These are phyloP conservation scores for Aulostomus chinensis DNA, from an alignment of 2,797 vertebrate species.

Conservation along the genomic window DNA sequence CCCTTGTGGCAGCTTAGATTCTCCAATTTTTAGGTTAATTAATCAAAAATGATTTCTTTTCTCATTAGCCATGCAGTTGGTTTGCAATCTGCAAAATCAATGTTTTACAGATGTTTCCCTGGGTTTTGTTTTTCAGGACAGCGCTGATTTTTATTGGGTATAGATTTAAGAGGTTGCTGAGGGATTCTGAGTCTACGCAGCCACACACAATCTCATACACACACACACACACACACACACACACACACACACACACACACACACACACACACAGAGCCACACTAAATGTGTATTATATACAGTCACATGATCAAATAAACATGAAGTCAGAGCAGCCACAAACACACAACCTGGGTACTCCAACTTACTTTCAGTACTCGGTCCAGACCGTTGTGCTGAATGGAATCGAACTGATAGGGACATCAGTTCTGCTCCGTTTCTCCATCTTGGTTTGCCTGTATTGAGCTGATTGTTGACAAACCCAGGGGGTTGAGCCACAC, in stretches of 20 bases:
- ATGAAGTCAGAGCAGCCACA: slow-evolving; percentile 15
- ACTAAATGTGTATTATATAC: slow-evolving; percentile 44
- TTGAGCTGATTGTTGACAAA: slow-evolving; percentile 67
- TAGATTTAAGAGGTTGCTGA: slow-evolving; percentile 82
- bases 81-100: slow-evolving; percentile 82
- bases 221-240: slow-evolving; percentile 10
- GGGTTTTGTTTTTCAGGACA: slow-evolving; percentile 82
- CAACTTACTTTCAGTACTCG: slow-evolving; percentile 26
- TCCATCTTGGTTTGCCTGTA: slow-evolving; percentile 62
- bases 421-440: slow-evolving; percentile 24
- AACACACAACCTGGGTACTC: slow-evolving; percentile 14
- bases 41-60: slow-evolving; percentile 88
- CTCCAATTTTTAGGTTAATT: slow-evolving; percentile 85
- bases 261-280: slow-evolving; percentile 40
- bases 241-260: too few relatives aligned
- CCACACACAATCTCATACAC: slow-evolving; percentile 54
- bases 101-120: slow-evolving; percentile 86
- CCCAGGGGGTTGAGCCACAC: slow-evolving; percentile 72
- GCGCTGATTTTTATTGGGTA: slow-evolving; percentile 86
- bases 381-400: not conserved
- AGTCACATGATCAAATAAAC: slow-evolving; percentile 43
- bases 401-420: slow-evolving; percentile 26
- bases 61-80: slow-evolving; percentile 83
- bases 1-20: slow-evolving; percentile 73
- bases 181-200: slow-evolving; percentile 78